Conservation (phyloP, 2,113 vertebrate species). For the Diglossa brunneiventris region DNA sequence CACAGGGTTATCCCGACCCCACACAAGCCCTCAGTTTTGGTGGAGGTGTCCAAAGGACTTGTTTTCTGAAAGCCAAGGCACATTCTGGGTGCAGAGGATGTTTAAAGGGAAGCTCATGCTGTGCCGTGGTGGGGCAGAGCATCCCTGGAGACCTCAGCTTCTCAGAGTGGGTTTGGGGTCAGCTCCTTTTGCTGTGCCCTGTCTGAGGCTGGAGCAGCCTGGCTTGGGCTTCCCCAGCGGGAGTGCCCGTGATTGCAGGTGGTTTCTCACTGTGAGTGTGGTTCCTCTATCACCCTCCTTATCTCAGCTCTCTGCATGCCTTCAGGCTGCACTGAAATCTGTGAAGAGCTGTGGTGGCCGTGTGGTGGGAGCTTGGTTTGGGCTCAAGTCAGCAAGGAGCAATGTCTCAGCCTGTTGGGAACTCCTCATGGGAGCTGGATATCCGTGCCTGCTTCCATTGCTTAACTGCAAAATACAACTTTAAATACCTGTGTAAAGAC, state of each 20-base stretch:
- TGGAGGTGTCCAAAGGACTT: accelerated
- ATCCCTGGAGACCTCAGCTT: neutral
- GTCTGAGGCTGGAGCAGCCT: neutral
- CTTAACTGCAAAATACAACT: neutral
- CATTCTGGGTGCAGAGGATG: neutral
- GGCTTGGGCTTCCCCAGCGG: neutral
- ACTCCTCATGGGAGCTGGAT: accelerated
- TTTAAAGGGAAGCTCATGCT: accelerated
- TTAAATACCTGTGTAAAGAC: neutral
- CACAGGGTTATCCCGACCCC: accelerated
- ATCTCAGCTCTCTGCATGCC: neutral
- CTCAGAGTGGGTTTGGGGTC: neutral
- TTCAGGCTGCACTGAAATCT: neutral
- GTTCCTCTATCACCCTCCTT: conserved; percentile 17
- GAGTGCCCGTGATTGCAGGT: neutral
- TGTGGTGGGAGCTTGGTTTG: neutral
- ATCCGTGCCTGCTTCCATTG: accelerated
- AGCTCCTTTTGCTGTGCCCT: neutral
- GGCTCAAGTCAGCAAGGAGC: neutral
- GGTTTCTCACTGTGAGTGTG: neutral
- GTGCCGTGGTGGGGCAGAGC: accelerated
- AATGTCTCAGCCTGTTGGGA: neutral
- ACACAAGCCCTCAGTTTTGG: neutral
- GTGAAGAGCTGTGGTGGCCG: neutral
- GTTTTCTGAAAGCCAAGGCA: neutral